Evolutionary conservation across 2,888 invertebrate species (phyloP).

Genomic region (Noctua janthina): DNA sequence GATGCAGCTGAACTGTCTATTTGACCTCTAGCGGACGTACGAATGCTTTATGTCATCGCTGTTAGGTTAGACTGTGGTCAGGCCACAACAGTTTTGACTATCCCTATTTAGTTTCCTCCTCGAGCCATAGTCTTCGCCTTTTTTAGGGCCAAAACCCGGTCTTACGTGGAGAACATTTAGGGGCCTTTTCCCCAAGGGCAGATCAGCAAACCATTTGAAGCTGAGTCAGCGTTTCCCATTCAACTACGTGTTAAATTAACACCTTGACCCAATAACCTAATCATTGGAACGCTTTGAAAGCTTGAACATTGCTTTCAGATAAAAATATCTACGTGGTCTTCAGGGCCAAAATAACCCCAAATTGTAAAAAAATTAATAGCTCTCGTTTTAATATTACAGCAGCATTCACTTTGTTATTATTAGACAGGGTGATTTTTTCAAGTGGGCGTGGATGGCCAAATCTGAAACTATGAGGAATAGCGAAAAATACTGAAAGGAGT

Average conservation of each 20-base stretch:
- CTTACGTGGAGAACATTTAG: neutral
- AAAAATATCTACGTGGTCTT: neutral
- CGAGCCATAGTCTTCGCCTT: neutral
- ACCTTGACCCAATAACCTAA: slow-evolving; percentile 22
- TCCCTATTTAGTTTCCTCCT: neutral
- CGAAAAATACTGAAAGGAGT: too few species aligned
- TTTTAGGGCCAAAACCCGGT: neutral
- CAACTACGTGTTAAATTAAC: slow-evolving; percentile 19
- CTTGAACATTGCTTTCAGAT: neutral
- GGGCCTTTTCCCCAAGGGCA: slow-evolving; percentile 27
- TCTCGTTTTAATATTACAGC: too few species aligned
- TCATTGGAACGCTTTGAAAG: neutral
- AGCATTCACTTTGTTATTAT: too few species aligned
- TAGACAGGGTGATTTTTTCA: too few species aligned
- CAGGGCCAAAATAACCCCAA: too few species aligned
- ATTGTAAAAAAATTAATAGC: too few species aligned
- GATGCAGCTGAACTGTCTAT: neutral
- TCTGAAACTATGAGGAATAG: too few species aligned
- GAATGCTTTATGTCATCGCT: neutral
- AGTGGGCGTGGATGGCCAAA: too few species aligned
- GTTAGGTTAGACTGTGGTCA: neutral
- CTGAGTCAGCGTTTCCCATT: slow-evolving; percentile 25
- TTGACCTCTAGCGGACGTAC: neutral
- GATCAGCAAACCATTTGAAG: slow-evolving; percentile 35
- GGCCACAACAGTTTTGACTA: neutral